Evolutionary conservation across 2,888 invertebrate genomes (phyloP).

Genomic region (Leucophenga montana): DNA sequence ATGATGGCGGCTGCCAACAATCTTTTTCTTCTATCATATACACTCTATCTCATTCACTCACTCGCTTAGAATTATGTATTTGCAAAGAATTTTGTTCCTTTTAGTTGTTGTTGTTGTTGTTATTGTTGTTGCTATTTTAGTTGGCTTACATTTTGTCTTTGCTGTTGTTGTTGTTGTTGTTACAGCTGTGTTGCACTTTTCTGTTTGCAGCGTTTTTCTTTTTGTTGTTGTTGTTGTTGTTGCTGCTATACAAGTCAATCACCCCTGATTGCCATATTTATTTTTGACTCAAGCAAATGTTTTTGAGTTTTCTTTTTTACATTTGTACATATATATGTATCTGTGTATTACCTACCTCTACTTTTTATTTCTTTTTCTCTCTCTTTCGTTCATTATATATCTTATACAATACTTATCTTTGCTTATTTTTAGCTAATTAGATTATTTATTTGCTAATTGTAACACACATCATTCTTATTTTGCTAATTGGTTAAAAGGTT

Average conservation of each 20-base stretch:
- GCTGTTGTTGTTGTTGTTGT: slow-evolving; percentile 13
- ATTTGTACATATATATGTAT: no score
- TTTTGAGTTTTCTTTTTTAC: not conserved
- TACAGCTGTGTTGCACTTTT: slow-evolving; percentile 19
- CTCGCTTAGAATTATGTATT: not conserved
- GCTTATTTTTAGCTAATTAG: slow-evolving; percentile 6
- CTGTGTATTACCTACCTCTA: not conserved
- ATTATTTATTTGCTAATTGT: slow-evolving; percentile 21
- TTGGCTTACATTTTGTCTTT: slow-evolving; percentile 29
- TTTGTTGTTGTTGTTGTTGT: slow-evolving; percentile 26
- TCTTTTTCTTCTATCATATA: slow-evolving; percentile 21
- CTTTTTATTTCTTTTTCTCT: no score
- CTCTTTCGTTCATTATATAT: not conserved
- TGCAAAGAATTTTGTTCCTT: not conserved
- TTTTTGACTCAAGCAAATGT: not conserved
- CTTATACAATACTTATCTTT: slow-evolving; percentile 3
- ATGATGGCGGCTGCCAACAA: slow-evolving; percentile 34
- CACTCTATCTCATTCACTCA: slow-evolving; percentile 1
- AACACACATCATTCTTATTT: no score
- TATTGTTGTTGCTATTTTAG: slow-evolving; percentile 22
- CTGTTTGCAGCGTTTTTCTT: no score
- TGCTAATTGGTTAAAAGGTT: no score
- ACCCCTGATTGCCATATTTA: slow-evolving; percentile 21
- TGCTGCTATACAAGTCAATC: slow-evolving; percentile 18
- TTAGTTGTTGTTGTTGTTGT: not conserved